These are phyloP conservation scores for Colletes gigas DNA, from an alignment of 1,140 invertebrate genomes.

Conservation along the genomic window DNA sequence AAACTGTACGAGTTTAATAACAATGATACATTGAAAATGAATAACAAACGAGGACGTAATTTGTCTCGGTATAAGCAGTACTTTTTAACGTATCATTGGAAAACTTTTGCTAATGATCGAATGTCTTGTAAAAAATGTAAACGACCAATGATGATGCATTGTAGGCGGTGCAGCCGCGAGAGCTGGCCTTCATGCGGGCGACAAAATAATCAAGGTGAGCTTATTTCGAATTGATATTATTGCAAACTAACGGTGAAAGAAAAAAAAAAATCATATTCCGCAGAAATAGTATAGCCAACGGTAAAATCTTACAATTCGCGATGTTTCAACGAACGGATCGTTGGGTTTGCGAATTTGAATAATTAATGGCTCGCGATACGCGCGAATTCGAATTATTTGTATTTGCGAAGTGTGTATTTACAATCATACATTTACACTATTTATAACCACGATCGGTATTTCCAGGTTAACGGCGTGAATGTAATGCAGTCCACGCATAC, in stretches of 20 bases:
- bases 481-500: conserved; percentile 95
- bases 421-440: conserved; percentile 1
- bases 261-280: neutral
- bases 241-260: neutral
- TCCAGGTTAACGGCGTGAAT: conserved; percentile 93
- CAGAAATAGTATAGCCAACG: neutral
- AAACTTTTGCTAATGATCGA: neutral
- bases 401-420: neutral
- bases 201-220: conserved; percentile 95
- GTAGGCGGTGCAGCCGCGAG: conserved; percentile 95
- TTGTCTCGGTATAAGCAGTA: neutral
- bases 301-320: neutral
- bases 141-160: conserved; percentile 62
- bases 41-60: too few species aligned
- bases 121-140: conserved; percentile 1
- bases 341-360: conserved; percentile 1
- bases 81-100: neutral
- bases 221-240: conserved; percentile 46
- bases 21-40: too few species aligned
- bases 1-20: too few species aligned
- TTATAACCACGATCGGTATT: conserved; percentile 59
- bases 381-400: neutral
- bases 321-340: neutral
- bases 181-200: conserved; percentile 95
- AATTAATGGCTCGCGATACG: neutral